These are phyloP conservation scores for Peromyscus californicus DNA, from an alignment of 2,113 vertebrate genomes.

Conservation along the genomic window DNA sequence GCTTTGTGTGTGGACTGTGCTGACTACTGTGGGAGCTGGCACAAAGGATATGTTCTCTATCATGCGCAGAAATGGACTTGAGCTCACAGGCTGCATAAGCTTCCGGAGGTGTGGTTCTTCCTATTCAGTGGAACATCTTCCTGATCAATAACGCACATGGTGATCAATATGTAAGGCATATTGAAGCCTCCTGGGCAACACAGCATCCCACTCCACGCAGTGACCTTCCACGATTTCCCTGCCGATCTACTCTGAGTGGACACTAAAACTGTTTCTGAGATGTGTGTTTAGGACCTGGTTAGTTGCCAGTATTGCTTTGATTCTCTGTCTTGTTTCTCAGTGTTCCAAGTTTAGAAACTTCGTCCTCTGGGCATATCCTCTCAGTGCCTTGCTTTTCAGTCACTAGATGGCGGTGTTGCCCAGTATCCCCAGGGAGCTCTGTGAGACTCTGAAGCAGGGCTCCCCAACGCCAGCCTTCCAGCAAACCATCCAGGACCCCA, in stretches of 20 bases:
- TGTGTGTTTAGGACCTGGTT: neutral
- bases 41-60: neutral
- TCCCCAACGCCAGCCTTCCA: too few relatives aligned
- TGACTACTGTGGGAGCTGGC: neutral
- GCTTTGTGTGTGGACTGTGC: neutral
- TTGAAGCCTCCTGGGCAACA: neutral
- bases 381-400: neutral
- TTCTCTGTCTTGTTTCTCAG: neutral
- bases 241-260: neutral
- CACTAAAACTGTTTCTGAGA: neutral
- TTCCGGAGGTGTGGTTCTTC: neutral
- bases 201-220: too few relatives aligned
- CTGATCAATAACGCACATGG: neutral
- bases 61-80: neutral
- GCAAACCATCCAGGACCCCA: neutral
- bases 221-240: neutral
- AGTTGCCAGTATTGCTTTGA: neutral
- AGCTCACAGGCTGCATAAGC: neutral
- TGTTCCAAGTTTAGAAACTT: neutral
- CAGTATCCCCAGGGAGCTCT: neutral
- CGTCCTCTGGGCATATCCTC: neutral
- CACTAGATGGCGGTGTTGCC: constrained; percentile 61
- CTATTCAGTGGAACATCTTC: neutral
- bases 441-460: too few relatives aligned
- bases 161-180: neutral